These are phyloP conservation scores for Drosophila lini DNA, from an alignment of 1,140 invertebrate genomes.

Conservation along the genomic window DNA sequence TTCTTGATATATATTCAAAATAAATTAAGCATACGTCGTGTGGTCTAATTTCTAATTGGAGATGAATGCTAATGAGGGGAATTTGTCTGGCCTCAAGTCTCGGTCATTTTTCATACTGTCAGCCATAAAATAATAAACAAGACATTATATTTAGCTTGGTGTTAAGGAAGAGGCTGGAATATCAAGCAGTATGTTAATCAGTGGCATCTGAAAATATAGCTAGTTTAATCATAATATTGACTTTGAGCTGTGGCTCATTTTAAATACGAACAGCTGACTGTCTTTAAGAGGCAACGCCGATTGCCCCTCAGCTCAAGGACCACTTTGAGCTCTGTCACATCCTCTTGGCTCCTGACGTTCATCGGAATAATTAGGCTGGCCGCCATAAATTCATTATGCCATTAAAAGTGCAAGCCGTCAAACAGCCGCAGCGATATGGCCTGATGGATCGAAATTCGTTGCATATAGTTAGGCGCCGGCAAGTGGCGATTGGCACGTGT, in stretches of 20 bases:
- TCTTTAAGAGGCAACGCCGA: background rate
- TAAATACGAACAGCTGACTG: background rate
- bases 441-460: slow-evolving; percentile 38
- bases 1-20: slow-evolving; percentile 26
- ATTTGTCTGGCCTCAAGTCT: background rate
- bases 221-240: background rate
- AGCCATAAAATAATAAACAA: background rate
- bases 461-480: slow-evolving; percentile 46
- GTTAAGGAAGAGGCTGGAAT: background rate
- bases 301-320: background rate
- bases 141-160: slow-evolving; percentile 2
- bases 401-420: slow-evolving; percentile 57
- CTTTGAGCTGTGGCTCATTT: background rate
- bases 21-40: slow-evolving; percentile 27
- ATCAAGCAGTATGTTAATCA: background rate
- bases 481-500: slow-evolving; percentile 36
- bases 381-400: slow-evolving; percentile 60
- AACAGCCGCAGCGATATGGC: slow-evolving; percentile 15
- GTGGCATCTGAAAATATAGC: background rate
- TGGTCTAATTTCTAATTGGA: slow-evolving; percentile 33
- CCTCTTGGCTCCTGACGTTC: background rate
- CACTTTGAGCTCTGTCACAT: background rate
- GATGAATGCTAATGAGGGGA: slow-evolving; percentile 33
- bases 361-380: slow-evolving; percentile 44
- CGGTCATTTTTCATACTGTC: slow-evolving; percentile 18